Evolutionary conservation across 2,797 vertebrate species (phyloP).

Genomic region (Australoheros facetus): DNA sequence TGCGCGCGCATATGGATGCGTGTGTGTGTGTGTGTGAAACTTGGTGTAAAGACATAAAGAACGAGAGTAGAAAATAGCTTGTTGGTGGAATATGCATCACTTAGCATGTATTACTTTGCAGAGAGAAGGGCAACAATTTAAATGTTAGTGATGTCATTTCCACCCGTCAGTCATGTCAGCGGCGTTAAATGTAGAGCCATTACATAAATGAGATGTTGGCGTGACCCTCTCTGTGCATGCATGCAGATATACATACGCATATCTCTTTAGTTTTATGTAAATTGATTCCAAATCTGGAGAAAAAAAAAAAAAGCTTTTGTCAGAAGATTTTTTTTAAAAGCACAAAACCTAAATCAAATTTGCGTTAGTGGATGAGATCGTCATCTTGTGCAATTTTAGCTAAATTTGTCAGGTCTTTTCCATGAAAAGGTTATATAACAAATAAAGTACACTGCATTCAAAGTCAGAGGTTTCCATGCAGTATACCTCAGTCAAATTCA

Average conservation of each 20-base stretch:
- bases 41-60: conserved; percentile 52
- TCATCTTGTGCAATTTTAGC: neutral
- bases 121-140: conserved; percentile 68
- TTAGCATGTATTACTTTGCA: conserved; percentile 70
- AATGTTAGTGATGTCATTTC: conserved; percentile 81
- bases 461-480: neutral
- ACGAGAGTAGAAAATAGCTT: conserved; percentile 58
- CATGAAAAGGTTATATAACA: neutral
- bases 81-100: conserved; percentile 65
- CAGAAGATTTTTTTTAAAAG: neutral
- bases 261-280: conserved; percentile 49
- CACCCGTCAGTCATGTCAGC: conserved; percentile 73
- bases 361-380: neutral
- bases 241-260: conserved; percentile 11
- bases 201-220: conserved; percentile 81
- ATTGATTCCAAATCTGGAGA: conserved; percentile 41
- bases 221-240: conserved; percentile 62
- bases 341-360: neutral
- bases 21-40: conserved; percentile 35
- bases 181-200: conserved; percentile 77
- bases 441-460: neutral
- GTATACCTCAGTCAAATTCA: neutral
- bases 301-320: neutral
- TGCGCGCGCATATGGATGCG: neutral
- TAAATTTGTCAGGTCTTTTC: neutral